Evolutionary conservation across 2,888 invertebrate species (phyloP).

Genomic region (Apamea sordens): DNA sequence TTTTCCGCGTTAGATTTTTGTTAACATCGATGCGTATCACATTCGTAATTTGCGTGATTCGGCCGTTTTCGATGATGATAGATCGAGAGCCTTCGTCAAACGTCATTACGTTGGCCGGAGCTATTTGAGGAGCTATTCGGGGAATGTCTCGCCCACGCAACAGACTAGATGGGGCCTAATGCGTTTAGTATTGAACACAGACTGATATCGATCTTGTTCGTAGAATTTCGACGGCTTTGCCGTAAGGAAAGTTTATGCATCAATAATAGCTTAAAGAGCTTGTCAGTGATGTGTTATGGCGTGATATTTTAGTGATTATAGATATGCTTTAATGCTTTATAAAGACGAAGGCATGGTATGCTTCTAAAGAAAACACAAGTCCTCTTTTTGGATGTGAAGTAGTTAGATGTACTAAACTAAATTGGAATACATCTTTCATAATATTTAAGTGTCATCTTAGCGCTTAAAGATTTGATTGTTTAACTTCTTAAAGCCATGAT

Average conservation of each 20-base stretch:
- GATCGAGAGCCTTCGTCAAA: slow-evolving; percentile 76
- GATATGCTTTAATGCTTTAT: slow-evolving; percentile 10
- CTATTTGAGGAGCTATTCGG: slow-evolving; percentile 79
- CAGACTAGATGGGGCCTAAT: slow-evolving; percentile 81
- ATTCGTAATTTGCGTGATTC: slow-evolving; percentile 86
- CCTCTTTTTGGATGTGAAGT: slow-evolving; percentile 1
- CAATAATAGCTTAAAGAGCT: slow-evolving; percentile 71
- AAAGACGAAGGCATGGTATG: not conserved
- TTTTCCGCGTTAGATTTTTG: slow-evolving; percentile 76
- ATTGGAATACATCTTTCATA: not conserved
- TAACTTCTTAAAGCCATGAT: not conserved
- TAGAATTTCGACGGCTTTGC: slow-evolving; percentile 77
- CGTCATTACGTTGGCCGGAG: slow-evolving; percentile 79
- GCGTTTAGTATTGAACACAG: slow-evolving; percentile 82
- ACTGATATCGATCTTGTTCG: slow-evolving; percentile 84
- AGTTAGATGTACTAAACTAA: not conserved
- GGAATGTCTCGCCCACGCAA: slow-evolving; percentile 82
- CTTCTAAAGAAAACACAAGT: not conserved
- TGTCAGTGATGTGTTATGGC: slow-evolving; percentile 60
- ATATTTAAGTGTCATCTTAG: not conserved
- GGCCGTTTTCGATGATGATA: slow-evolving; percentile 84
- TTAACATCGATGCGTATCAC: slow-evolving; percentile 75
- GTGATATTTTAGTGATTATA: slow-evolving; percentile 45
- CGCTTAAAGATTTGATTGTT: not conserved
- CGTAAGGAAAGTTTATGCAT: slow-evolving; percentile 79